These are phyloP conservation scores for Thunnus albacares DNA, from an alignment of 2,797 vertebrate species.

Conservation along the genomic window DNA sequence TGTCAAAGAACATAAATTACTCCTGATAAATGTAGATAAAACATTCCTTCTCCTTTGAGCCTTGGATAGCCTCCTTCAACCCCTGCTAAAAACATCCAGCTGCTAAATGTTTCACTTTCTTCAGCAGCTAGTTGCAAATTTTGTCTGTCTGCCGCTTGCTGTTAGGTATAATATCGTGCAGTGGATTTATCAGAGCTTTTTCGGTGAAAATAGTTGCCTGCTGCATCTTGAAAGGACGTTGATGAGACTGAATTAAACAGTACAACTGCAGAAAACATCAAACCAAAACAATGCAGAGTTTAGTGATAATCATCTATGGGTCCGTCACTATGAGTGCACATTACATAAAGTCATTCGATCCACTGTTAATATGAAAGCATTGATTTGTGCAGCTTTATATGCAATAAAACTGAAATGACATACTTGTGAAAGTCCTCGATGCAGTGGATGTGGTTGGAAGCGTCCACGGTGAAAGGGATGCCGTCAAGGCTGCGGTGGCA, in stretches of 20 bases:
- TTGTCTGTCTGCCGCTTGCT: neutral
- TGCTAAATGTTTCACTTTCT: too few relatives aligned
- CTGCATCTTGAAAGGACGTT: neutral
- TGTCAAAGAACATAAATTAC: neutral
- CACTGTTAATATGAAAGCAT: neutral
- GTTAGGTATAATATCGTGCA: too few relatives aligned
- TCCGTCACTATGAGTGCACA: too few relatives aligned
- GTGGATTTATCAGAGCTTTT: too few relatives aligned
- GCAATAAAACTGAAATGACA: constrained; percentile 9
- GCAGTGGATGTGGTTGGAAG: constrained; percentile 97
- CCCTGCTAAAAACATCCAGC: too few relatives aligned
- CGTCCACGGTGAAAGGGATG: constrained; percentile 97
- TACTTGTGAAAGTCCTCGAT: constrained; percentile 99
- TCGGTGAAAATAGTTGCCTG: neutral
- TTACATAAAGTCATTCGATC: neutral
- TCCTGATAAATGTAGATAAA: neutral
- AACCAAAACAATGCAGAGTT: neutral
- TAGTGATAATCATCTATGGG: too few relatives aligned
- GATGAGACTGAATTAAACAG: neutral
- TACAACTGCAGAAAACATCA: neutral
- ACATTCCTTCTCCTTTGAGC: neutral
- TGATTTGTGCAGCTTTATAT: neutral
- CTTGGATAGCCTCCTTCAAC: too few relatives aligned
- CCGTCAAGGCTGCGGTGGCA: constrained; percentile 97
- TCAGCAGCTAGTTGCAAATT: too few relatives aligned